These are phyloP conservation scores for Meles meles DNA, from an alignment of 2,113 vertebrate species.

Conservation along the genomic window DNA sequence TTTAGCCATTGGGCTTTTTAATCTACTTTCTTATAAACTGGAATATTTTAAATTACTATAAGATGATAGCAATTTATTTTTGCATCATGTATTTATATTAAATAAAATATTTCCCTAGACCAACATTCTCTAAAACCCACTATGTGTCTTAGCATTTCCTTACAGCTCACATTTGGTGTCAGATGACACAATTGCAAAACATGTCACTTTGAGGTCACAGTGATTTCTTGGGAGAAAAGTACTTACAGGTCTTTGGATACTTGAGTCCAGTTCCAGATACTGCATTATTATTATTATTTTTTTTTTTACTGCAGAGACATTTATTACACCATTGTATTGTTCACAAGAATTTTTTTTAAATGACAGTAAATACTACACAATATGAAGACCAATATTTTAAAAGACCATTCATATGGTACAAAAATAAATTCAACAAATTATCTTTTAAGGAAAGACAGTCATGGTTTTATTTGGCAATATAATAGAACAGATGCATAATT, in stretches of 20 bases:
- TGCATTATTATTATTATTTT: no score
- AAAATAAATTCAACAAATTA: constrained; percentile 68
- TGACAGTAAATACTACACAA: constrained; percentile 72
- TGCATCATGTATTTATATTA: background rate
- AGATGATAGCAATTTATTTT: background rate
- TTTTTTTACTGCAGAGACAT: background rate
- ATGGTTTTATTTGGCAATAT: constrained; percentile 72
- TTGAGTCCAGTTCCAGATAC: background rate
- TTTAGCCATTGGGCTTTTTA: background rate
- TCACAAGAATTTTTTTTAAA: background rate
- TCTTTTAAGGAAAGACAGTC: constrained; percentile 64
- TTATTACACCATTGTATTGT: background rate
- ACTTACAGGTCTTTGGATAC: background rate
- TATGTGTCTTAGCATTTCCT: background rate
- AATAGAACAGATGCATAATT: constrained; percentile 34
- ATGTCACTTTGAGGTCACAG: background rate
- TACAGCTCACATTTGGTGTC: background rate
- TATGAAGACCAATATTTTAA: constrained; percentile 75
- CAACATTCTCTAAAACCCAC: background rate
- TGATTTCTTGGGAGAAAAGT: background rate
- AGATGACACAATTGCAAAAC: background rate
- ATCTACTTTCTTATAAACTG: background rate
- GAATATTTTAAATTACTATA: background rate
- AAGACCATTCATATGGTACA: constrained; percentile 69
- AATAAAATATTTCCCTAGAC: background rate